Conservation (phyloP, 2,113 vertebrate species). For the Ageneiosus marmoratus region DNA sequence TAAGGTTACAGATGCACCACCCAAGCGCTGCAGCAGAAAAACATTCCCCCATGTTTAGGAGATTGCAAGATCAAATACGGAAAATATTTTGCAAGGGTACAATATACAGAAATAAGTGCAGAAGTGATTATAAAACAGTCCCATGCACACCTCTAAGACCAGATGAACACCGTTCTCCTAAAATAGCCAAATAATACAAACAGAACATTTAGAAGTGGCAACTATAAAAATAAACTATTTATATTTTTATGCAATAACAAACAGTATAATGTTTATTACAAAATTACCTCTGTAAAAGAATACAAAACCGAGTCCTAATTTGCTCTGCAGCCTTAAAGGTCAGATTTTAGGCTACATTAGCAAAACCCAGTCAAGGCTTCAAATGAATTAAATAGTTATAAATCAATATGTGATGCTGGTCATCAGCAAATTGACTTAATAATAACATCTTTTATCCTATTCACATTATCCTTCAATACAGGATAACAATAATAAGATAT, state of each 20-base stretch:
- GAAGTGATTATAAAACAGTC: background rate
- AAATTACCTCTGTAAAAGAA: background rate
- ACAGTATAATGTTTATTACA: background rate
- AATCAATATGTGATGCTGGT: background rate
- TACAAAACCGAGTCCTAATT: background rate
- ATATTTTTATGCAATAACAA: background rate
- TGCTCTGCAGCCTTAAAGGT: background rate
- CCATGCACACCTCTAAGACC: conserved; percentile 1
- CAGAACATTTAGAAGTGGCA: background rate
- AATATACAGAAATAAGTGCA: background rate
- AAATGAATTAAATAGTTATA: background rate
- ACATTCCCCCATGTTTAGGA: background rate
- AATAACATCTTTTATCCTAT: background rate
- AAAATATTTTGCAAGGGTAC: background rate
- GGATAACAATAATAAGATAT: no score
- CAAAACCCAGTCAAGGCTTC: background rate
- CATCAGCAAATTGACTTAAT: background rate
- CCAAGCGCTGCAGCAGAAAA: background rate
- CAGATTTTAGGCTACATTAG: background rate
- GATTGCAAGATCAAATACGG: background rate
- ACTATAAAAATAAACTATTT: background rate
- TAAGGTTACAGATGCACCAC: background rate
- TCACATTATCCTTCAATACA: no score
- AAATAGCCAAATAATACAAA: background rate
- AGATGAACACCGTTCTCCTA: background rate